These are phyloP conservation scores for Taurulus bubalis DNA, from an alignment of 2,113 vertebrate genomes.

Conservation along the genomic window DNA sequence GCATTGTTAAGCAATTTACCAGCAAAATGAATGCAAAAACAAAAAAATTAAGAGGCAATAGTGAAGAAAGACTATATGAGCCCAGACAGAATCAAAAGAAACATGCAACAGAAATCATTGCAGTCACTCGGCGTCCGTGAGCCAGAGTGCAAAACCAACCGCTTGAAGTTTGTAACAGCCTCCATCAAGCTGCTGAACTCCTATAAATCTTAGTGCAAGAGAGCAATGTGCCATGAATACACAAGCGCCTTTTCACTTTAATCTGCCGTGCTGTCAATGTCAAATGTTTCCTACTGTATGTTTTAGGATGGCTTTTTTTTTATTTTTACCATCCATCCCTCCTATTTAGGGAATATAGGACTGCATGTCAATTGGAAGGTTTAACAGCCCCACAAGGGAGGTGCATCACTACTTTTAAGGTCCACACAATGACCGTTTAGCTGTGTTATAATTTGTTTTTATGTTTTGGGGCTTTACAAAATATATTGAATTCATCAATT, in stretches of 20 bases:
- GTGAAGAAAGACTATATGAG: background rate
- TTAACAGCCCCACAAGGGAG: background rate
- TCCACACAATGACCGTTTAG: background rate
- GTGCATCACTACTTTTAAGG: background rate
- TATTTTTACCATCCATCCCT: background rate
- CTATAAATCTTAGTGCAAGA: background rate
- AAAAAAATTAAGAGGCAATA: background rate
- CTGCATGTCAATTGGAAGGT: background rate
- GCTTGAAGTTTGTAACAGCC: background rate
- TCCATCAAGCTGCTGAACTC: background rate
- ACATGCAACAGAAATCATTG: background rate
- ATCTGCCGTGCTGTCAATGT: background rate
- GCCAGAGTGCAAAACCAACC: background rate
- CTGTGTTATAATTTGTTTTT: background rate
- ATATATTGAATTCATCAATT: background rate
- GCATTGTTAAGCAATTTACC: background rate
- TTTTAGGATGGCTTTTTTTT: background rate
- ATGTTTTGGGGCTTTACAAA: background rate
- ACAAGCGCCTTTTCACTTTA: background rate
- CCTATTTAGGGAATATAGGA: background rate
- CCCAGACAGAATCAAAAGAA: background rate
- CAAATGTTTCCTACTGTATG: background rate
- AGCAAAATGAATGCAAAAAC: background rate
- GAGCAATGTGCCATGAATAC: background rate
- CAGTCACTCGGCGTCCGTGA: background rate